Evolutionary conservation across 2,888 invertebrate genomes (phyloP).

Genomic region (Tenthredo livida): DNA sequence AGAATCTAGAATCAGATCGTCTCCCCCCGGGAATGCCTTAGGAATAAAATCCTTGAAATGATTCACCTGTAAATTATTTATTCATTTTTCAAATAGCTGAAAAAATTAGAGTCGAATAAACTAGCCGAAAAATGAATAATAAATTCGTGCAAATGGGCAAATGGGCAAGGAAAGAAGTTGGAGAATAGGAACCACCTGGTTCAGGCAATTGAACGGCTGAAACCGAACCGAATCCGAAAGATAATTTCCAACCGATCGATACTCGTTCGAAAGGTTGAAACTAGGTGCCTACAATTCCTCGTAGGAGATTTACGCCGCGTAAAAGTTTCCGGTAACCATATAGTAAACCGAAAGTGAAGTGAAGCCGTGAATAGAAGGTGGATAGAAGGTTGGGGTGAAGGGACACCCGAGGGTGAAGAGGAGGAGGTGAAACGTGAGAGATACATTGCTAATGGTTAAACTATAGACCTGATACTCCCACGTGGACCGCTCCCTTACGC

Average conservation of each 20-base stretch:
- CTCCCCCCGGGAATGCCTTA: slow-evolving; percentile 91
- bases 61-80: slow-evolving; percentile 80
- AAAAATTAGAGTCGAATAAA: neutral
- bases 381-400: neutral
- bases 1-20: slow-evolving; percentile 93
- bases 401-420: slow-evolving; percentile 7
- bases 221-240: neutral
- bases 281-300: neutral
- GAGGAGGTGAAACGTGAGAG: slow-evolving; percentile 22
- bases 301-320: neutral
- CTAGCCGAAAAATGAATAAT: neutral
- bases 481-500: slow-evolving; percentile 15
- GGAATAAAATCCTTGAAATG: slow-evolving; percentile 93
- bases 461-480: slow-evolving; percentile 32
- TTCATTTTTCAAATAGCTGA: neutral
- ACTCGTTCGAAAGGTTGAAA: neutral
- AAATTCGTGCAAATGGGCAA: neutral
- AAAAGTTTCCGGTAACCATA: slow-evolving; percentile 16
- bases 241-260: neutral
- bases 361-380: neutral
- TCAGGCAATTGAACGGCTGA: neutral
- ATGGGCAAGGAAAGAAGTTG: neutral
- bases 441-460: slow-evolving; percentile 43
- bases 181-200: neutral
- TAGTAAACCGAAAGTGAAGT: neutral